Base-by-base conservation (phyloP, 2,113 vertebrate species). In the Suncus etruscus region DNA sequence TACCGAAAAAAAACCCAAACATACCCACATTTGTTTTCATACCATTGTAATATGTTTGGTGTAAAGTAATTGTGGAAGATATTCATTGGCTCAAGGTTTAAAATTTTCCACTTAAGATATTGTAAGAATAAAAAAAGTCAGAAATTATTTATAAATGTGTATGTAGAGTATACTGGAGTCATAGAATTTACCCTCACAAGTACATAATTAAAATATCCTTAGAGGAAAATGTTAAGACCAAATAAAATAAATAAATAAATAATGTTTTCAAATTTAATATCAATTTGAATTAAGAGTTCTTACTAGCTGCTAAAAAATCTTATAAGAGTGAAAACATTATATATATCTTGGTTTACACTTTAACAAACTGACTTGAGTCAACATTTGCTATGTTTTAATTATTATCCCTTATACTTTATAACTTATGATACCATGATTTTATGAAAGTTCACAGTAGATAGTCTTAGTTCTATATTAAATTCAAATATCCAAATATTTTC, bases 351-450 rank as follows among this genome's bases (percentile, higher is more conserved):
- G 6, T 68, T 91, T 51, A 45, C 0, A 39, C 45, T 51, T 79
- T 58, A 88, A 31, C 4, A 3, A 75, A 61, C 32, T 80, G 61
- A 47, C 54, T 75, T 81, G 15, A n/a, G 48, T 87, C 12, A 93
- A 75, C 8, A 45, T 78, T 65, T 76, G 2, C 29, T 84, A 11
- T 66, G n/a, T 66, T 83, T 80, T 58, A 76, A 74, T 31, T 75
- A 14, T n/a, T 66, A 45, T 77, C 20, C 77, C 32, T 32, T 32
- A 84, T 80, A 86, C 4, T 74, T 83, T 86, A 61, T 89, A 76
- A 39, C 27, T 65, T 63, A 61, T 22, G 5, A 74, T 24, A 50
- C 31, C 76, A 83, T 80, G 18, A 4, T 86, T n/a, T 87, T 51
- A 68, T 74, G 70, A 84, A 3, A 68, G 31, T 91, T 79, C 68